These are phyloP conservation scores for Spheniscus humboldti DNA, from an alignment of 2,797 vertebrate species.

Conservation along the genomic window DNA sequence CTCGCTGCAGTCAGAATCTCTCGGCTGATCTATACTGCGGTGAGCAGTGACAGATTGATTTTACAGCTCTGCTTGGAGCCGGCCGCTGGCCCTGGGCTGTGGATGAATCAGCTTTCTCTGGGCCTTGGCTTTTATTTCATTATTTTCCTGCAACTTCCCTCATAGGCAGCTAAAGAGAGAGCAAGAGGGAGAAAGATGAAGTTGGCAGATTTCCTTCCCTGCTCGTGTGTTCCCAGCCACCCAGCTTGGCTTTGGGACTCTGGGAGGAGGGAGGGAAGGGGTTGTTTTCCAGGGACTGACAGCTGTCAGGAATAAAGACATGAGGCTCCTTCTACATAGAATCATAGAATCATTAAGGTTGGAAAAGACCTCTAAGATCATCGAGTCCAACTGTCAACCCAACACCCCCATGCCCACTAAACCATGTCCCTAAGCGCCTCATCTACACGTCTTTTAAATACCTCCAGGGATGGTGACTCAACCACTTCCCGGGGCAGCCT, in stretches of 20 bases:
- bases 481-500: too few relatives aligned
- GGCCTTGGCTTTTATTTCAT: conserved; percentile 70
- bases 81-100: conserved; percentile 64
- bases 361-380: too few relatives aligned
- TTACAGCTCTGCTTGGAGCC: conserved; percentile 70
- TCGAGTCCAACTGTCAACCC: too few relatives aligned
- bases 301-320: conserved; percentile 23
- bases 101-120: conserved; percentile 74
- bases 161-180: conserved; percentile 44
- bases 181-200: background rate
- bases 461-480: too few relatives aligned
- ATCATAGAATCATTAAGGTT: too few relatives aligned
- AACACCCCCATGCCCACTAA: too few relatives aligned
- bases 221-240: background rate
- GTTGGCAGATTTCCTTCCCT: conserved; percentile 34
- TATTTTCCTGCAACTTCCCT: conserved; percentile 63
- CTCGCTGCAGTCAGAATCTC: conserved; percentile 59
- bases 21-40: conserved; percentile 63
- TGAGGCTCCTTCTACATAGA: background rate
- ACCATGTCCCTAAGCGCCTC: too few relatives aligned
- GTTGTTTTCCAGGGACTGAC: conserved; percentile 16
- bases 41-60: conserved; percentile 73
- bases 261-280: background rate
- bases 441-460: too few relatives aligned
- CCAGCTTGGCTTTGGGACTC: background rate